phyloP scores from a whole-genome alignment of 1,140 invertebrate species.

The Nephila pilipes region DNA sequence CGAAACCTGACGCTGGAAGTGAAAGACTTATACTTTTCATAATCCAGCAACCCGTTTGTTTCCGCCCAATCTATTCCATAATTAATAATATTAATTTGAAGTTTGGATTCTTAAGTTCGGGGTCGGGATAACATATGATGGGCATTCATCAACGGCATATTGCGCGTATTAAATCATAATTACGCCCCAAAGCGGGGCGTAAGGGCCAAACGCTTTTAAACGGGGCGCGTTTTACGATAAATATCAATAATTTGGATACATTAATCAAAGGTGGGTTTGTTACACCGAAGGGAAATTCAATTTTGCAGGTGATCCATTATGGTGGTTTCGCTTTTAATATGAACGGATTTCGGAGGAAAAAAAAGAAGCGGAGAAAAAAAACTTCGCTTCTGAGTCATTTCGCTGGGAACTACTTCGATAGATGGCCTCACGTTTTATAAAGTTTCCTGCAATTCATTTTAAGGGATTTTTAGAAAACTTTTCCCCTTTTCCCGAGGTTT shows the following conservation, averaged over 20 bases:
- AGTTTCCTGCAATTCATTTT: slow-evolving; percentile 65
- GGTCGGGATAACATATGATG: slow-evolving; percentile 57
- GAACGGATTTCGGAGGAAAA: slow-evolving; percentile 60
- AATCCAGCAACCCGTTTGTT: slow-evolving; percentile 43
- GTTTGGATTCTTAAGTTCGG: slow-evolving; percentile 67
- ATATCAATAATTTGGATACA: slow-evolving; percentile 72
- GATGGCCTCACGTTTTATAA: slow-evolving; percentile 69
- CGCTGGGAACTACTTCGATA: neutral
- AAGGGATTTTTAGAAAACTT: slow-evolving; percentile 56
- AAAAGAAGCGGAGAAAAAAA: neutral
- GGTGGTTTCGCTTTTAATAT: slow-evolving; percentile 71
- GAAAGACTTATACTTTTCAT: slow-evolving; percentile 71
- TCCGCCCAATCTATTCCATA: slow-evolving; percentile 68
- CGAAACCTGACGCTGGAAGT: neutral
- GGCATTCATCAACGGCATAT: slow-evolving; percentile 66
- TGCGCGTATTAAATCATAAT: slow-evolving; percentile 75
- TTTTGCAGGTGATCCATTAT: slow-evolving; percentile 74
- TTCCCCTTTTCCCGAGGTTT: neutral
- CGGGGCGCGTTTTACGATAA: slow-evolving; percentile 69
- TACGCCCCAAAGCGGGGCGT: slow-evolving; percentile 46
- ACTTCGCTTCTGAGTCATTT: slow-evolving; percentile 64
- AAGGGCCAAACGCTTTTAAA: slow-evolving; percentile 66
- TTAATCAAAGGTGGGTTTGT: slow-evolving; percentile 73
- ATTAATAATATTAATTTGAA: slow-evolving; percentile 75
- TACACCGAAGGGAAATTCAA: slow-evolving; percentile 67